Evolutionary conservation across 2,113 vertebrate species (phyloP).

Genomic region (Chinchilla lanigera): DNA sequence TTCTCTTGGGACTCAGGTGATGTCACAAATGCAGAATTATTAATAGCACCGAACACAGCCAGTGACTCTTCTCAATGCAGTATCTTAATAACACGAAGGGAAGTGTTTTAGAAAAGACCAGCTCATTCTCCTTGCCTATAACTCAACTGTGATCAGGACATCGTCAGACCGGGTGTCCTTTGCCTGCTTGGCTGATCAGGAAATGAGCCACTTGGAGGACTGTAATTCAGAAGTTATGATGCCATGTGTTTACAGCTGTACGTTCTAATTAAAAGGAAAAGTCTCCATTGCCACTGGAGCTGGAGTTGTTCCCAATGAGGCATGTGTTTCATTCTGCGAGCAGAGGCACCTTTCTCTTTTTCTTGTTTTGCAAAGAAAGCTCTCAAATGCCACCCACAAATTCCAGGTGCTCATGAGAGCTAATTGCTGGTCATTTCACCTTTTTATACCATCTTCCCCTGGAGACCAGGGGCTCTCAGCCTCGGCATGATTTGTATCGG

Average conservation of each 20-base stretch:
- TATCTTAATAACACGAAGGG: constrained; percentile 77
- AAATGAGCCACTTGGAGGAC: not conserved
- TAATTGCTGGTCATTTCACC: rapidly evolving
- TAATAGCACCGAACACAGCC: constrained; percentile 79
- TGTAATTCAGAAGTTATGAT: not conserved
- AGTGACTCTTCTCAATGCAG: constrained; percentile 72
- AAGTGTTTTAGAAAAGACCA: constrained; percentile 70
- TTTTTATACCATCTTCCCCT: rapidly evolving
- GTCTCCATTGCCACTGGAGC: not conserved
- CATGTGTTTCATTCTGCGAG: rapidly evolving
- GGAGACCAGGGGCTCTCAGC: rapidly evolving
- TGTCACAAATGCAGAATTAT: constrained; percentile 79
- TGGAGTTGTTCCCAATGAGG: not conserved
- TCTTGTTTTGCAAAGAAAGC: not conserved
- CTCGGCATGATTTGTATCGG: rapidly evolving
- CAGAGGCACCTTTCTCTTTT: not conserved
- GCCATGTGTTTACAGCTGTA: constrained; percentile 51
- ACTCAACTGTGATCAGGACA: constrained; percentile 50
- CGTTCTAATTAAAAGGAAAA: constrained; percentile 55
- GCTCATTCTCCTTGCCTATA: constrained; percentile 26
- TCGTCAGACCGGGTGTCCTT: constrained; percentile 41
- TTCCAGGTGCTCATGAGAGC: not conserved
- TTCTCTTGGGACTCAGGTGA: constrained; percentile 78
- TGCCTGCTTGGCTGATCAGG: constrained; percentile 21
- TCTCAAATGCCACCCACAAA: not conserved